Base-by-base conservation (phyloP, 2,888 invertebrate genomes). In the Tricholauxania praeusta region DNA sequence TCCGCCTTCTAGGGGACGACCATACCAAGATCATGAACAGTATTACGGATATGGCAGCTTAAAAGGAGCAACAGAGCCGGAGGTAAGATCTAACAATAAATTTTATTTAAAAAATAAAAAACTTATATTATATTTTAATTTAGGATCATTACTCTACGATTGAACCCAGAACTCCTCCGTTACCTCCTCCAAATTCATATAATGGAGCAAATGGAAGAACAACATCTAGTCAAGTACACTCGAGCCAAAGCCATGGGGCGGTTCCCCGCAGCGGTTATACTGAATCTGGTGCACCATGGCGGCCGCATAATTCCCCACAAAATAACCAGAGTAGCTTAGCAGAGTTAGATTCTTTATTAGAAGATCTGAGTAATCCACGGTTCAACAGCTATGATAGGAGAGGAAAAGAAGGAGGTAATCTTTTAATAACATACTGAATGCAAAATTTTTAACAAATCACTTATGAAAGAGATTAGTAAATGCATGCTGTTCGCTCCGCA, bases 261-360 rank as follows among this genome's bases (percentile, higher is more conserved):
- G 17, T 73, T 39, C 71, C 59, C 66, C 63, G 14, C 48, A 74
- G 74, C 32, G 77, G 76, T 59, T 78, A 77, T 48, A 78, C 77
- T 78, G 76, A 77, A 48, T 67, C 53, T 63, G 74, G 52, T 59
- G 52, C 17, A 39, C 12, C 79, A 62, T 81, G 80, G 75, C 82
- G 82, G 74, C 84, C 86, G 78, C 83, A 83, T 78, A 84, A 81
- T 74, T 84, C 83, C 22, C 72, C 74, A 28, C 80, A 79, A 66
- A 80, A 82, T 65, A 84, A 82, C 76, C 80, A 87, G 69, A 94
- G 93, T 79, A 95, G 97, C 87, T 89, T 97, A 62, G 94, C 95
- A 0, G 98, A 98, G 87, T 87, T 98, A 84, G 98, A 98, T 87
- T 95, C 94, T 17, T 89, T 98, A 69, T 90, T 98, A 72, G 94